Evolutionary conservation across 2,888 invertebrate genomes (phyloP), one percentile per base, ranked within the genome.

Genomic region (Drosophila robusta): DNA sequence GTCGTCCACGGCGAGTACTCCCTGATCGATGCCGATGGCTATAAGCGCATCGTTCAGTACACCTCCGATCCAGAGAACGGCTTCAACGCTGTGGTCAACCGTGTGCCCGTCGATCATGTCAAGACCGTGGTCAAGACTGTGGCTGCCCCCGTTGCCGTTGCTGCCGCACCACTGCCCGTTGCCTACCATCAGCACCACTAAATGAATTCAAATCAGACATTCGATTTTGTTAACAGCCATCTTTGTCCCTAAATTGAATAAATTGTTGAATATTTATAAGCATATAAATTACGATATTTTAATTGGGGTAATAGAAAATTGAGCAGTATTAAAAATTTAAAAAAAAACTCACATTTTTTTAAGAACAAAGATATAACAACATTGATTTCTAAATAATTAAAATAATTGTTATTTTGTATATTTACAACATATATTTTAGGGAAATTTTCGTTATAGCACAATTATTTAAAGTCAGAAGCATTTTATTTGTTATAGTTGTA

Each of bases 1-100:
- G 90, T 89, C 8, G 92, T 92, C n/a, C 89, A 89, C 70, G 92
- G 92, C 52, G 91, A 91, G 71, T 92, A 92, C 74, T 91, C 92
- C 3, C 76, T 92, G 50, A 64, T 91, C 39, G 92, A 92, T 73
- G 77, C 92, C 55, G 92, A 92, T 84, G 92, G 92, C 24, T 88
- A 71, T 73, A 89, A 90, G 72, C 84, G 91, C 55, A 91, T 87
- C 38, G 91, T 91, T 18, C 87, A 90, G 12, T 91, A 91, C 61
- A 89, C 90, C 44, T 91, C 91, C 36, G 91, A 91, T 69, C 79
- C 90, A 65, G 73, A 89, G 47, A 90, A 91, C 68, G 91, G 91
- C 46, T 91, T 91, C 81, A 91, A 91, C 54, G 91, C 91, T 69
- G 90, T 91, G n/a, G 91, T 91, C 41, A 80, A 89, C 65, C 90